Evolutionary conservation across 2,797 vertebrate species (phyloP).

Genomic region (Ciconia nigra): DNA sequence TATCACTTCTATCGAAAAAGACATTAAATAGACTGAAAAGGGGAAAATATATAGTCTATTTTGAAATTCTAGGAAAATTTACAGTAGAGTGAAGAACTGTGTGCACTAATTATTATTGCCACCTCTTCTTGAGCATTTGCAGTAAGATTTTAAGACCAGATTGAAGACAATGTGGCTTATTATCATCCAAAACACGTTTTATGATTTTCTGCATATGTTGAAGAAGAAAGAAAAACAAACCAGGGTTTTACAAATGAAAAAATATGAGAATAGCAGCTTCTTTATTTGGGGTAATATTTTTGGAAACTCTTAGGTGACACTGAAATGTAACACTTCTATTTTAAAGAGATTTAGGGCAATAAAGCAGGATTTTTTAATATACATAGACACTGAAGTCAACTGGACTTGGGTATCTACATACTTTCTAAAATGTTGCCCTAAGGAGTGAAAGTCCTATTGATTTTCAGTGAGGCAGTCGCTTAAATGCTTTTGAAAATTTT

Average conservation of each 20-base stretch:
- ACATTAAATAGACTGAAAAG: not conserved
- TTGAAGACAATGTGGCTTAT: not conserved
- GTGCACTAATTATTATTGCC: not conserved
- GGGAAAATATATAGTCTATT: not conserved
- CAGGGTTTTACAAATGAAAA: not conserved
- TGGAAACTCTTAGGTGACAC: not conserved
- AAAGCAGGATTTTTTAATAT: not conserved
- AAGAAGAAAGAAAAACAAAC: not conserved
- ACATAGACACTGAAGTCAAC: not conserved
- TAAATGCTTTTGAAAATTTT: conserved; percentile 63
- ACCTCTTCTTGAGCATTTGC: not conserved
- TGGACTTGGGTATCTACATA: not conserved
- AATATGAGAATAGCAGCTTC: not conserved
- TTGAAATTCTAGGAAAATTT: not conserved
- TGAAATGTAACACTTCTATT: not conserved
- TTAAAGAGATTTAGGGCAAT: not conserved
- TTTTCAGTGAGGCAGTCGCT: conserved; percentile 34
- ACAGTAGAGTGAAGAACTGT: not conserved
- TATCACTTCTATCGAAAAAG: not conserved
- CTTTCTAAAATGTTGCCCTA: conserved; percentile 42
- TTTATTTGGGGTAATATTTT: not conserved
- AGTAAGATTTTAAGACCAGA: not conserved
- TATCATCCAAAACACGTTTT: not conserved
- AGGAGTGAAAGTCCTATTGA: conserved; percentile 47
- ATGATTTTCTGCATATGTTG: not conserved